Base-by-base conservation (phyloP, 2,888 invertebrate genomes). In the Ctena decussata region DNA sequence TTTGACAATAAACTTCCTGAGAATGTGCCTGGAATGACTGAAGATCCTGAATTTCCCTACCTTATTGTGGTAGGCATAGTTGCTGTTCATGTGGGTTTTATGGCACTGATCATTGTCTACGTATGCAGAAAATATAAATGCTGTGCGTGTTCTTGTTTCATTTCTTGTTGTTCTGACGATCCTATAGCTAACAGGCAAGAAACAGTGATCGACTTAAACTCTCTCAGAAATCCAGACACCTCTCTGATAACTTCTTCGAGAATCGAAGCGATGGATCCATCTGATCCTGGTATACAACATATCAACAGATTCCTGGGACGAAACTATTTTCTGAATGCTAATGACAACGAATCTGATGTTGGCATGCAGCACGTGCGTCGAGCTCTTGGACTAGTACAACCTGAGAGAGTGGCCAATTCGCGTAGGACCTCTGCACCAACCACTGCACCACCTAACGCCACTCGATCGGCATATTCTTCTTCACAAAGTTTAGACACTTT, bases 211-310 rank as follows among this genome's bases (percentile, higher is more conserved):
- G 35, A 35, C 35, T 3, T 65, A 15, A 35, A 65, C 21, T 11
- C 65, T 12, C 35, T 65, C 8, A 35, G 65, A 65, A 32, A 35
- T 35, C 65, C 65, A 18, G 65, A 65, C 5, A 30, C 32, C 35
- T 35, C 65, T 12, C 8, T 3, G n/a, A 46, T 3, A 46, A 8
- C 3, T 18, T 11, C 57, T 24, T 8, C 24, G 5, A 57, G 27
- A 5, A 21, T 35, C 35, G 35, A 32, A 24, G 65, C 35, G 27
- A 65, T 41, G 72, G 44, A 72, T 15, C 27, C 72, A 30, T 46
- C 72, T 72, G 72, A 72, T 46, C 72, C 72, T 3, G 72, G 72
- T 6, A n/a, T 72, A 46, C 44, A 72, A 21, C 72, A 72, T n/a
- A 46, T 72, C 35, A 72, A 72, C 44, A 41, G 46, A 72, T 72